Conservation (phyloP, 2,888 invertebrate genomes). For the Dynastes grantii region DNA sequence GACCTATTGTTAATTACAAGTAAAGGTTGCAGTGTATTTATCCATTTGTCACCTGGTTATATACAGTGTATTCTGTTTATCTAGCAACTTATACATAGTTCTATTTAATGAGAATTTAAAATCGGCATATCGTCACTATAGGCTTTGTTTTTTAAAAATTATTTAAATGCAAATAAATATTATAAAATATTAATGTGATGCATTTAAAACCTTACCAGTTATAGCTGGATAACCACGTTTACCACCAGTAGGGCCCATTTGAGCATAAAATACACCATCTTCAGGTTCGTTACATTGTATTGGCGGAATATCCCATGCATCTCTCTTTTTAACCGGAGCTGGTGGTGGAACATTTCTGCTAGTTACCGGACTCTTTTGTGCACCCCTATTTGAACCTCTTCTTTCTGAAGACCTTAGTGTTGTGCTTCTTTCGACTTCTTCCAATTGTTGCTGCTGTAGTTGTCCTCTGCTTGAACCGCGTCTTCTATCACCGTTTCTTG, state of each 20-base stretch:
- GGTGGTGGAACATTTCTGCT: constrained; percentile 74
- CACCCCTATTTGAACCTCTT: constrained; percentile 45
- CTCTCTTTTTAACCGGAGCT: constrained; percentile 74
- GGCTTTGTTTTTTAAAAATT: too few relatives aligned
- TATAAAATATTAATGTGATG: too few relatives aligned
- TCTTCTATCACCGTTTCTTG: constrained; percentile 54
- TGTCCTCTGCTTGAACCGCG: constrained; percentile 48
- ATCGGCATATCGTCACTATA: too few relatives aligned
- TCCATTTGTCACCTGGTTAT: too few relatives aligned
- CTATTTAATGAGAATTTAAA: too few relatives aligned
- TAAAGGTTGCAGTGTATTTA: too few relatives aligned
- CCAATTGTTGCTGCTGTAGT: constrained; percentile 27
- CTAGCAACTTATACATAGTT: too few relatives aligned
- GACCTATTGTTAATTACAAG: too few relatives aligned
- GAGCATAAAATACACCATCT: constrained; percentile 93
- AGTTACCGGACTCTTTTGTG: constrained; percentile 28
- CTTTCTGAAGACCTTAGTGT: constrained; percentile 43
- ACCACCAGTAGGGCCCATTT: constrained; percentile 94
- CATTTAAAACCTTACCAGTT: constrained; percentile 75
- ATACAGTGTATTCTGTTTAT: too few relatives aligned
- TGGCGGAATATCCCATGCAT: constrained; percentile 90
- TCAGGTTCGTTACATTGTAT: constrained; percentile 92
- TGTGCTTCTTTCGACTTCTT: constrained; percentile 49
- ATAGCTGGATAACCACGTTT: constrained; percentile 92
- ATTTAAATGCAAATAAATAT: too few relatives aligned